Conservation (phyloP, 2,797 vertebrate species). For the Craterocephalus amniculus region DNA sequence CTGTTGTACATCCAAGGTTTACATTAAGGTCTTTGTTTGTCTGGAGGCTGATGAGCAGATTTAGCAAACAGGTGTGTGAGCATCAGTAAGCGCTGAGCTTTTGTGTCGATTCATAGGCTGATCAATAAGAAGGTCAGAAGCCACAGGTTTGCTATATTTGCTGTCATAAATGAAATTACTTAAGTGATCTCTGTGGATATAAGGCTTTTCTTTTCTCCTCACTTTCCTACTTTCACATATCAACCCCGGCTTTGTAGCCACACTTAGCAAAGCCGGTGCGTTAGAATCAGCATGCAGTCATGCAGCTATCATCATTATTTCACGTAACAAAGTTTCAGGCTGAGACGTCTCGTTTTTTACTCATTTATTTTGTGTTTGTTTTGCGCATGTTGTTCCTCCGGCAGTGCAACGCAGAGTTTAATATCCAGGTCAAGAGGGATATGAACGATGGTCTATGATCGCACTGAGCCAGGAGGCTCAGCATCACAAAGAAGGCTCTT, state of each 20-base stretch:
- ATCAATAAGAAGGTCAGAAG: neutral
- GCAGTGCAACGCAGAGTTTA: neutral
- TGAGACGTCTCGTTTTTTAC: slow-evolving; percentile 16
- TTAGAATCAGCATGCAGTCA: slow-evolving; percentile 34
- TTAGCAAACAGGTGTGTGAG: neutral
- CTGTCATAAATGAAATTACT: neutral
- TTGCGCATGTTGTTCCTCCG: neutral
- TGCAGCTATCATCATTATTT: slow-evolving; percentile 34
- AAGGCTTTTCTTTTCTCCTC: neutral
- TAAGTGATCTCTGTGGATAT: neutral
- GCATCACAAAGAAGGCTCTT: slow-evolving; percentile 32
- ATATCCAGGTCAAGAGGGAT: neutral
- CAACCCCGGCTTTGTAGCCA: neutral
- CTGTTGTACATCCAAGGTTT: slow-evolving; percentile 10
- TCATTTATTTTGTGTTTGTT: slow-evolving; percentile 10
- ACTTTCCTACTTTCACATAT: neutral
- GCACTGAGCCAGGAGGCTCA: slow-evolving; percentile 16
- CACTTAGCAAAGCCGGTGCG: too few species aligned
- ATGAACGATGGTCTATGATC: neutral
- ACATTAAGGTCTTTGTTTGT: slow-evolving; percentile 18
- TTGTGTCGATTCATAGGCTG: neutral
- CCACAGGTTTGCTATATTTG: neutral
- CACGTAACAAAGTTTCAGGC: slow-evolving; percentile 20
- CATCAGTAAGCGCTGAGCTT: neutral
- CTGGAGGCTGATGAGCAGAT: neutral